Evolutionary conservation across 2,888 invertebrate species (phyloP).

Genomic region (Acronicta alni): DNA sequence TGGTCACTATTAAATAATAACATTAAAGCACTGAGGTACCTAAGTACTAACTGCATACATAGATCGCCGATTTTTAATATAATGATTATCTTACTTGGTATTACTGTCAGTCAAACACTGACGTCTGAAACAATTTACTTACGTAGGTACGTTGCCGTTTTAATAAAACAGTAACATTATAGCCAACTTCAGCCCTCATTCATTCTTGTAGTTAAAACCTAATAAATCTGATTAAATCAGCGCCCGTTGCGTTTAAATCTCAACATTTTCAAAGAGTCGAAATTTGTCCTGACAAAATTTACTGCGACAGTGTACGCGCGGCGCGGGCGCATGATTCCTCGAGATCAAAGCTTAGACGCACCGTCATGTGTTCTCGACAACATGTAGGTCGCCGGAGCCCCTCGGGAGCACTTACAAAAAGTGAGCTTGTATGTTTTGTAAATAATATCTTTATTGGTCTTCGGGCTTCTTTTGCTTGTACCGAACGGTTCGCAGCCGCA

Average conservation of each 20-base stretch:
- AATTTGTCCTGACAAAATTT: constrained; percentile 87
- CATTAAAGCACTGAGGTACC: too few species aligned
- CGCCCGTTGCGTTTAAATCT: constrained; percentile 68
- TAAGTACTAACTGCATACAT: too few species aligned
- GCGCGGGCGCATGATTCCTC: constrained; percentile 64
- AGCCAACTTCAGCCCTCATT: constrained; percentile 58
- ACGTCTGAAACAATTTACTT: constrained; percentile 48
- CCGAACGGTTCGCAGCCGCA: constrained; percentile 25
- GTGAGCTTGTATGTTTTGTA: constrained; percentile 80
- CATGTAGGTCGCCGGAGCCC: constrained; percentile 80
- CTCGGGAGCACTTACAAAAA: constrained; percentile 79
- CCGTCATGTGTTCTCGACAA: constrained; percentile 71
- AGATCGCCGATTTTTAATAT: too few species aligned
- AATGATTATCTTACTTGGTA: too few species aligned
- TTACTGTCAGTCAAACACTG: constrained; percentile 18
- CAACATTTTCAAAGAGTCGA: constrained; percentile 82
- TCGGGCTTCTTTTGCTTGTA: constrained; percentile 59
- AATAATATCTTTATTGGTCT: constrained; percentile 78
- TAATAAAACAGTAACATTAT: constrained; percentile 65
- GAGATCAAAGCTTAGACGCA: constrained; percentile 71
- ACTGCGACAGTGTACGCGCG: constrained; percentile 69
- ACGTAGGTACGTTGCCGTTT: constrained; percentile 34
- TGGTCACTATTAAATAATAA: too few species aligned
- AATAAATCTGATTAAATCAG: constrained; percentile 82
- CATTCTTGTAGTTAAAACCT: constrained; percentile 67